phyloP scores from a whole-genome alignment of 1,140 invertebrate species.

The Drosophila varians region DNA sequence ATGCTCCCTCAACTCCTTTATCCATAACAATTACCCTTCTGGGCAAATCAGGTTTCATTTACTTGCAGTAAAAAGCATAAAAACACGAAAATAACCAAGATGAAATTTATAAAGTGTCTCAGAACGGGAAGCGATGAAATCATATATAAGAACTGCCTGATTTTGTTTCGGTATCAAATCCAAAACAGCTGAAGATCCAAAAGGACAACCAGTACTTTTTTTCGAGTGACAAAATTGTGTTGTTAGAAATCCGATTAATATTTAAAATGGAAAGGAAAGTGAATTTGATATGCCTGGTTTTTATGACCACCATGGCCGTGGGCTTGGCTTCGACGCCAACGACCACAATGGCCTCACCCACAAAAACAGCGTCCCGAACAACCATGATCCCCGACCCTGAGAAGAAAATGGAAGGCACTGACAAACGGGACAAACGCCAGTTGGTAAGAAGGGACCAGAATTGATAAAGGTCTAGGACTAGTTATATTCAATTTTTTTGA shows the following conservation, averaged over 20 bases:
- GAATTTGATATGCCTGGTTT: conserved; percentile 33
- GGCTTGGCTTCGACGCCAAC: conserved; percentile 2
- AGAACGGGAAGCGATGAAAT: not conserved
- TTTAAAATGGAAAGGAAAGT: conserved; percentile 45
- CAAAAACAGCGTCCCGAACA: no score
- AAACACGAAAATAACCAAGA: not conserved
- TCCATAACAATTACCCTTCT: conserved; percentile 4
- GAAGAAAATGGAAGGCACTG: not conserved
- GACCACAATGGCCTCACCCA: not conserved
- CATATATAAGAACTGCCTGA: conserved; percentile 31
- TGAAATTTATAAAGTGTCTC: conserved; percentile 1
- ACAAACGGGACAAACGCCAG: conserved; percentile 54
- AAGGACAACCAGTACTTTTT: not conserved
- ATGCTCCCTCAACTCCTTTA: not conserved
- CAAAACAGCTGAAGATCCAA: conserved; percentile 1
- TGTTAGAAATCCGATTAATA: not conserved
- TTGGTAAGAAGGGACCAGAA: conserved; percentile 40
- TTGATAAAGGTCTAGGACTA: not conserved
- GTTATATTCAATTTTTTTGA: not conserved
- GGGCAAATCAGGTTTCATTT: conserved; percentile 11
- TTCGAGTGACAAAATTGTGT: not conserved
- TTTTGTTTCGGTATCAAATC: conserved; percentile 13
- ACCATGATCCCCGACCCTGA: not conserved
- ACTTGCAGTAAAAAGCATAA: not conserved
- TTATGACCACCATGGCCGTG: conserved; percentile 17